Base-by-base conservation (phyloP, 2,113 vertebrate genomes). In the Pomatorhinus ruficollis region DNA sequence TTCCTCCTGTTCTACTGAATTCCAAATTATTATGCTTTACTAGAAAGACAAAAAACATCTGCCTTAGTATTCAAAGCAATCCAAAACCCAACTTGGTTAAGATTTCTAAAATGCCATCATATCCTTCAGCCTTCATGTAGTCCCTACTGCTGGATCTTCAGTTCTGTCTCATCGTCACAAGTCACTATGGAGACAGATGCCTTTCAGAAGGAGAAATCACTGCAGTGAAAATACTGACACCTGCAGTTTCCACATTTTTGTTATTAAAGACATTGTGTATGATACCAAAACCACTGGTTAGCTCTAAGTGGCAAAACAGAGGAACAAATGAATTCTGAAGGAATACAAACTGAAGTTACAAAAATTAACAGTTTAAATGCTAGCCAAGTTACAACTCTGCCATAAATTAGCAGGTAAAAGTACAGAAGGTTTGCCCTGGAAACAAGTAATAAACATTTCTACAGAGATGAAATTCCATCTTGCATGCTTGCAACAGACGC, bases 11-110 rank as follows among this genome's bases (percentile, higher is more conserved):
- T 79, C 49, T 31, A 78, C 35, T 2, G 4, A 45, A 75, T 61
- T 84, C 22, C 54, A 70, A 56, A 39, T 71, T 49, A 57, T 74
- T 91, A 54, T 33, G 47, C 44, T 85, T 87, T 66, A 71, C 47
- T 81, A 60, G 24, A 87, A 87, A 59, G 56, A 76, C 25, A 93
- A 82, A 89, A 83, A 42, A 5, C 21, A 66, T 40, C 69, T 66
- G 35, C 40, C 42, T 78, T 44, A 27, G 24, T 57, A 82, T 63
- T 90, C 61, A 82, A 84, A 85, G 35, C 10, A 90, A 54, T 20
- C 79, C 6, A 66, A 74, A 89, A 90, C 18, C 6, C 39, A 92
- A 52, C 6, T 30, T 33, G 17, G 49, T 39, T 83, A 93, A 74
- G n/a, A 63, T 37, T 89, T 70, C 56, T 87, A 70, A 85, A 69